Conservation (phyloP, 2,888 invertebrate genomes). For the Altica lythri region DNA sequence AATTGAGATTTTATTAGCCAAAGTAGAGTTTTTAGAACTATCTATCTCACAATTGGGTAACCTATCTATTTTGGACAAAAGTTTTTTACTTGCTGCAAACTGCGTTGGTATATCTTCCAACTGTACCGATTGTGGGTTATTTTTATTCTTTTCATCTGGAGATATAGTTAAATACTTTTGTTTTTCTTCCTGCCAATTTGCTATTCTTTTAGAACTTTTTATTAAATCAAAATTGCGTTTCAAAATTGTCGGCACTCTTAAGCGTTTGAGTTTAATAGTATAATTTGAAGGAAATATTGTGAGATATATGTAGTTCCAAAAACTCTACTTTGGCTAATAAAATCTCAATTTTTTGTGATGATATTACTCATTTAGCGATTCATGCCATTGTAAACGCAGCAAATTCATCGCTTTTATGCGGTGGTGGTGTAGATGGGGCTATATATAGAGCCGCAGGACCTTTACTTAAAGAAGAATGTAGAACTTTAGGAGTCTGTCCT, state of each 20-base stretch:
- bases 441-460: conserved; percentile 83
- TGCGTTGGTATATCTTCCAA: conserved; percentile 59
- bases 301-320: conserved; percentile 45
- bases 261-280: too few relatives aligned
- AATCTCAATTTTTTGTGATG: conserved; percentile 73
- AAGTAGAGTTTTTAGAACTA: conserved; percentile 52
- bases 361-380: conserved; percentile 82
- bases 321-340: conserved; percentile 62
- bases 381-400: conserved; percentile 93
- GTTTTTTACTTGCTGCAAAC: conserved; percentile 53
- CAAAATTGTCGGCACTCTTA: too few relatives aligned
- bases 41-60: conserved; percentile 54
- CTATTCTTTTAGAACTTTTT: conserved; percentile 59
- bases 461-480: conserved; percentile 71
- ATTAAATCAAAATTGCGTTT: too few relatives aligned
- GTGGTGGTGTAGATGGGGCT: conserved; percentile 91
- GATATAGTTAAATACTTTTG: conserved; percentile 61
- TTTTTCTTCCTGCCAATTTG: conserved; percentile 62
- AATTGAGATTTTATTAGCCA: conserved; percentile 68
- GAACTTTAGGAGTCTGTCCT: conserved; percentile 71
- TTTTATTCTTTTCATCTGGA: conserved; percentile 61
- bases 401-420: conserved; percentile 73
- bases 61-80: conserved; percentile 53
- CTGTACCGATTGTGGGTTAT: conserved; percentile 58
- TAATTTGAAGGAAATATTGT: too few relatives aligned